Evolutionary conservation across 1,140 invertebrate genomes (phyloP).

Genomic region (Aphelenchoides avenae): DNA sequence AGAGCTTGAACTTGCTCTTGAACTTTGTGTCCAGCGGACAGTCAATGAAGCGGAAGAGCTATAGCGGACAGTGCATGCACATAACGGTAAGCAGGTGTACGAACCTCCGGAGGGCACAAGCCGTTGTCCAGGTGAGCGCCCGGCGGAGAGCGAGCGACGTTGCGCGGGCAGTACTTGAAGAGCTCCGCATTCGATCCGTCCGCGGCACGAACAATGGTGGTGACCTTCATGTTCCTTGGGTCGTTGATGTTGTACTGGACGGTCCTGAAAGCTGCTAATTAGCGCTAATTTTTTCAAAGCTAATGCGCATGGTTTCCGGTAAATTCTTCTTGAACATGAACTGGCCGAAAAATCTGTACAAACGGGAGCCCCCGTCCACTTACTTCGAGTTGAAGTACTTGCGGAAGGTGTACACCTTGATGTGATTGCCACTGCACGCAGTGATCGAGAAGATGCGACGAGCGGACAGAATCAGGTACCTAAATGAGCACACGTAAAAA

Average conservation of each 20-base stretch:
- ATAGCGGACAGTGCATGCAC: not conserved
- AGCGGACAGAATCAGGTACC: not conserved
- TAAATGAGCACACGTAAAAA: constrained; percentile 4
- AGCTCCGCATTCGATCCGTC: not conserved
- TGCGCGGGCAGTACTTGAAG: not conserved
- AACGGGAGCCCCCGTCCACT: no score
- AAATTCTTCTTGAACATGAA: constrained; percentile 6
- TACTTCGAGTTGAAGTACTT: constrained; percentile 29
- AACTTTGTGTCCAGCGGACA: not conserved
- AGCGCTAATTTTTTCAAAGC: not conserved
- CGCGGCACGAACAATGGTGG: no score
- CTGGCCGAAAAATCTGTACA: no score
- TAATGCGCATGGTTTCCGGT: not conserved
- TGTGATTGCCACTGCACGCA: constrained; percentile 17
- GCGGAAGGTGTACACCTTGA: constrained; percentile 11
- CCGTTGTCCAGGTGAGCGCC: not conserved
- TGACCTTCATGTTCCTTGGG: not conserved
- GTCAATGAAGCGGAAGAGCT: not conserved
- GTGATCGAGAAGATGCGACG: not conserved
- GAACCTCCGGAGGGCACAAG: not conserved
- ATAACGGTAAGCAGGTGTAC: not conserved
- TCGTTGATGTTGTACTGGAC: not conserved
- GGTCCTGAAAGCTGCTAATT: constrained; percentile 5
- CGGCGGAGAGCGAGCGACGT: not conserved
- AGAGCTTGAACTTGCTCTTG: constrained; percentile 10